phyloP scores from a whole-genome alignment of 2,797 vertebrate species.

The Astyanax mexicanus region DNA sequence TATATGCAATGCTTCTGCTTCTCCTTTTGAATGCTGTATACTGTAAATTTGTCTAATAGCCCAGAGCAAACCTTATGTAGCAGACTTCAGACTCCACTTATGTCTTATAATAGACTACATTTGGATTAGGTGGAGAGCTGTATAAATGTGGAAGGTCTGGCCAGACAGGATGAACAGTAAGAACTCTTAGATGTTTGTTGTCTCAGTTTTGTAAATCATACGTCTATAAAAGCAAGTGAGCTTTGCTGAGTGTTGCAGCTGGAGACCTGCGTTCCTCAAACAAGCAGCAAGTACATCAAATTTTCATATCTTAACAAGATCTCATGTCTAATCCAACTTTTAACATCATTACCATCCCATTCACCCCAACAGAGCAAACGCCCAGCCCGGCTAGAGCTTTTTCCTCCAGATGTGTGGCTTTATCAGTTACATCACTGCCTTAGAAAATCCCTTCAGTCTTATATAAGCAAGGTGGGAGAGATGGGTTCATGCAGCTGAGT shows the following conservation, averaged over 20 bases:
- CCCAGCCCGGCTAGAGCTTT: not conserved
- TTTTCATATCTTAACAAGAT: not conserved
- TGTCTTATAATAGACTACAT: too few relatives aligned
- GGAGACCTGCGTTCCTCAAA: not conserved
- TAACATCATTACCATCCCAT: not conserved
- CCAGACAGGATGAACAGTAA: too few relatives aligned
- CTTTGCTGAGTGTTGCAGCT: not conserved
- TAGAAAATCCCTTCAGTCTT: constrained; percentile 2
- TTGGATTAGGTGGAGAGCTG: too few relatives aligned
- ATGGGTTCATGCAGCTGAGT: not conserved
- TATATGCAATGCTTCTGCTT: too few relatives aligned
- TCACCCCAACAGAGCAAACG: not conserved
- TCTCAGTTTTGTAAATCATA: not conserved
- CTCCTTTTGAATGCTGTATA: too few relatives aligned
- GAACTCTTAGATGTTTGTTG: too few relatives aligned
- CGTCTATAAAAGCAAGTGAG: not conserved
- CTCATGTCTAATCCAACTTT: not conserved
- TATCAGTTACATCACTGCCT: constrained; percentile 9
- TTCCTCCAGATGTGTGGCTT: not conserved
- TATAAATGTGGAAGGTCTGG: too few relatives aligned
- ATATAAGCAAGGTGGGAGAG: constrained; percentile 7
- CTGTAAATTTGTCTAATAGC: too few relatives aligned
- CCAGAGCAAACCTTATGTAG: not conserved
- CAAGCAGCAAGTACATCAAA: not conserved
- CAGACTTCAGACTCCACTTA: too few relatives aligned